Evolutionary conservation across 1,140 invertebrate genomes (phyloP), one percentile per base, ranked within the genome.

Genomic region (Saccostrea glomerata): DNA sequence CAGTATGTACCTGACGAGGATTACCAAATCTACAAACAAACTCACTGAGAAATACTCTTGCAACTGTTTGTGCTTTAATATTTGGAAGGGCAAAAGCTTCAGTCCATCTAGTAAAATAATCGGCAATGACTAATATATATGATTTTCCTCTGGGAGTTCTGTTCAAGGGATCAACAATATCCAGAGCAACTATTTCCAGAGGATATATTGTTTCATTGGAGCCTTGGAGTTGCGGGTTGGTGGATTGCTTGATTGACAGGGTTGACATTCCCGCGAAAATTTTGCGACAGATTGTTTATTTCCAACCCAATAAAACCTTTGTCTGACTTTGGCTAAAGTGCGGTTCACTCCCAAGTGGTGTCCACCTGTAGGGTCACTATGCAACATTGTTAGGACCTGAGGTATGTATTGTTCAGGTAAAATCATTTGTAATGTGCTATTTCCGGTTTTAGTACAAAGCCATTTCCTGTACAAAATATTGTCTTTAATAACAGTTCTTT

Each of bases 81-180:
- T n/a, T n/a, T n/a, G n/a, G n/a, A n/a, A n/a, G n/a, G n/a, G n/a
- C n/a, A n/a, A n/a, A n/a, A n/a, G n/a, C n/a, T n/a, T n/a, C n/a
- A n/a, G n/a, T n/a, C n/a, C n/a, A n/a, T n/a, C n/a, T n/a, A n/a
- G n/a, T n/a, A n/a, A n/a, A n/a, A n/a, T n/a, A n/a, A n/a, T n/a
- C n/a, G n/a, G n/a, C n/a, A n/a, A n/a, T n/a, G n/a, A n/a, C n/a
- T n/a, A n/a, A n/a, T n/a, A n/a, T n/a, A n/a, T n/a, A n/a, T n/a
- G n/a, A n/a, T n/a, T n/a, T n/a, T n/a, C n/a, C n/a, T n/a, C n/a
- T n/a, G n/a, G n/a, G n/a, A n/a, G n/a, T n/a, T 55, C 15, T 82
- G 13, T 90, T 89, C 0, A 92, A 82, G 15, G 91, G 92, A 20
- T 91, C 92, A 7, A 90, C 25, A n/a, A 92, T 89, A 82, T 92